Base-by-base conservation (phyloP, 2,797 vertebrate species). In the Anabas testudineus region DNA sequence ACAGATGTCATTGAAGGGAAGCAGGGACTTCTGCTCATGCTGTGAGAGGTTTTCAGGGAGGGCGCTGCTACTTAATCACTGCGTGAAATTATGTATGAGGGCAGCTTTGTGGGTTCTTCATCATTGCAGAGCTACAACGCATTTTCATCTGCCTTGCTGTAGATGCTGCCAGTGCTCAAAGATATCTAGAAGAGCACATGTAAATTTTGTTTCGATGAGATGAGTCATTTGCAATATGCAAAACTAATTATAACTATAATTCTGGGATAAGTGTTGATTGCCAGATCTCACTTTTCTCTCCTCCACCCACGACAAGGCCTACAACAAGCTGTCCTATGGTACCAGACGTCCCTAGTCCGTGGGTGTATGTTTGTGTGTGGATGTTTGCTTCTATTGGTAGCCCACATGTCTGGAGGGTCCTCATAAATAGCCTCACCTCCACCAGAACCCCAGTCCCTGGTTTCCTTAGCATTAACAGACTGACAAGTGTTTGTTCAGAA, bases 251-350 rank as follows among this genome's bases (percentile, higher is more conserved):
- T 64, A 80, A 71, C 52, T 61, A 28, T 59, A 65, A 56, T 74
- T 78, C 66, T 82, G 56, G 53, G 54, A 71, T 52, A 62, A 71
- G 78, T 78, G 74, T 77, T 70, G 74, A 80, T 76, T 82, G 75
- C 71, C 19, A 32, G 66, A 56, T 77, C 65, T 77, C 71, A 70
- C 72, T 43, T 74, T 68, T 65, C 56, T 67, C 67, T 75, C 63
- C 58, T 71, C 66, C 41, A 1, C 80, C 74, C 64, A 82, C 74
- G 1, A 21, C 0, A 0, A 74, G 68, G 59, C 78, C 55, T 58
- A 63, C 76, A 74, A 66, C 81, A 81, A 79, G 70, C 65, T 84
- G 79, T 71, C 74, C 52, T 77, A 67, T 74, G 56, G 51, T 65
- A 71, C 73, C 53, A 74, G 71, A 72, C 56, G 24, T 69, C 65